phyloP scores from a whole-genome alignment of 2,888 invertebrate species.

The Saturnia pavonia region DNA sequence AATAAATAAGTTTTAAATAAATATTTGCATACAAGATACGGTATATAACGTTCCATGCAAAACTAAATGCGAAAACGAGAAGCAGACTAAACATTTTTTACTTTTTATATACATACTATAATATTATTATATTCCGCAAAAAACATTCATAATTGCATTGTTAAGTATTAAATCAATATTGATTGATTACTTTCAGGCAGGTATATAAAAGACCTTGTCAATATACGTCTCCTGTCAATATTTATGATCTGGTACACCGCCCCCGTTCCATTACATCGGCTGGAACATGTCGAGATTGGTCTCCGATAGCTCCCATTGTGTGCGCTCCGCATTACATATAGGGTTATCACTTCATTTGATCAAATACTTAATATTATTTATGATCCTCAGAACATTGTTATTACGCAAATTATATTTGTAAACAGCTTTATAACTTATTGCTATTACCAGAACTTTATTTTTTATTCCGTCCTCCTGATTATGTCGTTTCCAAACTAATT shows the following conservation, averaged over 20 bases:
- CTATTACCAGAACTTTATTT: too few relatives aligned
- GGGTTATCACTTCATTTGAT: constrained; percentile 35
- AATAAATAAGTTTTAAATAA: too few relatives aligned
- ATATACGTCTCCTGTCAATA: constrained; percentile 43
- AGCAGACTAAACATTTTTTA: background rate
- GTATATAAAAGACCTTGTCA: constrained; percentile 34
- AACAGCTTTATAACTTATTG: too few relatives aligned
- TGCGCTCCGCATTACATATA: constrained; percentile 36
- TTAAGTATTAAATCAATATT: constrained; percentile 19
- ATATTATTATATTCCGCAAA: background rate
- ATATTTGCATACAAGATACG: too few relatives aligned
- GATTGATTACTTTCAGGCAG: constrained; percentile 34
- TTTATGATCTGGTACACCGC: constrained; percentile 43
- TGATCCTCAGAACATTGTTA: background rate
- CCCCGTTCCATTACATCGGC: constrained; percentile 49
- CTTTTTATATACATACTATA: background rate
- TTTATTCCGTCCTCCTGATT: too few relatives aligned
- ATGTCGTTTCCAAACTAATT: too few relatives aligned
- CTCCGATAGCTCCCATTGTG: constrained; percentile 59
- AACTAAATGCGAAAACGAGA: background rate
- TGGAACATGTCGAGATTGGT: constrained; percentile 48
- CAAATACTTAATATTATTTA: constrained; percentile 6
- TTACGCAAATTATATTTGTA: background rate
- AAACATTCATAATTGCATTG: constrained; percentile 1
- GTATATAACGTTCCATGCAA: too few relatives aligned